Percentiles rank a stretch among this genome's conserved stretches.
phyloP scores from a whole-genome alignment of 2,113 vertebrate species.

The Isichthys henryi region DNA sequence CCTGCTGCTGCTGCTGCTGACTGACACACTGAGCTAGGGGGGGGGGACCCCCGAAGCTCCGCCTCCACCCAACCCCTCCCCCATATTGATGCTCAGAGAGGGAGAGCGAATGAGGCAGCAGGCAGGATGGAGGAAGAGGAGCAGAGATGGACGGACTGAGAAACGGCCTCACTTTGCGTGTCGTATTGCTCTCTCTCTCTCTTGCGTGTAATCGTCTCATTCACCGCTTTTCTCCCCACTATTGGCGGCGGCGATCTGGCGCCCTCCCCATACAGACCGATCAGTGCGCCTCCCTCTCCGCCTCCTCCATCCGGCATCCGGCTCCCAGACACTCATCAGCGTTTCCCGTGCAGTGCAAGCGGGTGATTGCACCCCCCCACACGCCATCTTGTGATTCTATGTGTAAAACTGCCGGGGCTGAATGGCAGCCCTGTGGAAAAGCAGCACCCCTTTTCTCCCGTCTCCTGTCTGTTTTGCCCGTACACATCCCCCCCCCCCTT shows the following conservation, averaged over 20 bases:
- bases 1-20: conserved; percentile 39
- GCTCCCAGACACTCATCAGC: neutral
- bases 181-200: neutral
- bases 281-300: neutral
- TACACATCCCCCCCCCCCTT: too few relatives aligned
- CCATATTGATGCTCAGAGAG: conserved; percentile 6
- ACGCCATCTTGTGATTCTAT: neutral
- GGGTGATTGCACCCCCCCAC: neutral
- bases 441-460: neutral
- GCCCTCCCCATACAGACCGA: too few relatives aligned
- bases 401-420: neutral
- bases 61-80: neutral
- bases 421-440: neutral
- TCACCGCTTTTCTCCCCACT: neutral
- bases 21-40: conserved; percentile 39
- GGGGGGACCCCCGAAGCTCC: conserved; percentile 12
- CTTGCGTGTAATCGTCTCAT: neutral
- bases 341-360: neutral
- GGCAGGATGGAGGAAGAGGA: neutral
- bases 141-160: neutral
- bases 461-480: neutral
- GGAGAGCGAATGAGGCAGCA: neutral
- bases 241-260: neutral
- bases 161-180: neutral
- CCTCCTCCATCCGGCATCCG: neutral